Evolutionary conservation across 2,888 invertebrate genomes (phyloP).

Genomic region (Cheilosia scutellata): DNA sequence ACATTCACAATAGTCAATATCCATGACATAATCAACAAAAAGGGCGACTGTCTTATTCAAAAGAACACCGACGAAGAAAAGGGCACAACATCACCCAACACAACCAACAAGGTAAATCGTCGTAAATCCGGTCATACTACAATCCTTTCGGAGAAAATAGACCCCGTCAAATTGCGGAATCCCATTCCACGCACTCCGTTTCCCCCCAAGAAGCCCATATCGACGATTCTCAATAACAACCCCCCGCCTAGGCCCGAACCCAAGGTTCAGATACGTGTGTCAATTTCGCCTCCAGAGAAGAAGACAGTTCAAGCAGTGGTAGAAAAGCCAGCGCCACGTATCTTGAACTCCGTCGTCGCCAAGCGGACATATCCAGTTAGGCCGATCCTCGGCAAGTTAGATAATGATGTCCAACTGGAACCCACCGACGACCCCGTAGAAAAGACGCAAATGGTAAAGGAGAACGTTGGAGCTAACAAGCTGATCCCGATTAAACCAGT

Average conservation of each 20-base stretch:
- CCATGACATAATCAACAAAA: slow-evolving; percentile 83
- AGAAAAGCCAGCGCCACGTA: slow-evolving; percentile 82
- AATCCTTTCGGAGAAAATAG: slow-evolving; percentile 77
- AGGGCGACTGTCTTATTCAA: slow-evolving; percentile 81
- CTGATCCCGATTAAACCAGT: slow-evolving; percentile 33
- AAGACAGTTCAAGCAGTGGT: slow-evolving; percentile 40
- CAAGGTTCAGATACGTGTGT: slow-evolving; percentile 21
- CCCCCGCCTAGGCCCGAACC: slow-evolving; percentile 6
- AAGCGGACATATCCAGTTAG: slow-evolving; percentile 81
- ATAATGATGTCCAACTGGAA: slow-evolving; percentile 60
- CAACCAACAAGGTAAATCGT: slow-evolving; percentile 66
- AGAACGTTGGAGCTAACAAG: slow-evolving; percentile 64
- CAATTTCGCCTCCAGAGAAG: slow-evolving; percentile 37
- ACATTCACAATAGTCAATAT: slow-evolving; percentile 84
- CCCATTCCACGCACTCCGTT: slow-evolving; percentile 67
- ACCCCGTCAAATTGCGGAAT: slow-evolving; percentile 68
- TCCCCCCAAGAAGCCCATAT: slow-evolving; percentile 46
- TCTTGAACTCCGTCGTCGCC: slow-evolving; percentile 82
- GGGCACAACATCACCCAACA: slow-evolving; percentile 56
- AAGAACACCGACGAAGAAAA: slow-evolving; percentile 46
- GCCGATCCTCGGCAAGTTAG: slow-evolving; percentile 79
- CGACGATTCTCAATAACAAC: slow-evolving; percentile 32
- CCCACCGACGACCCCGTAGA: slow-evolving; percentile 29
- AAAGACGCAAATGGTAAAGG: slow-evolving; percentile 64
- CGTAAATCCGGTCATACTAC: slow-evolving; percentile 78